Evolutionary conservation across 2,888 invertebrate species (phyloP).

Genomic region (Phyllotreta striolata): DNA sequence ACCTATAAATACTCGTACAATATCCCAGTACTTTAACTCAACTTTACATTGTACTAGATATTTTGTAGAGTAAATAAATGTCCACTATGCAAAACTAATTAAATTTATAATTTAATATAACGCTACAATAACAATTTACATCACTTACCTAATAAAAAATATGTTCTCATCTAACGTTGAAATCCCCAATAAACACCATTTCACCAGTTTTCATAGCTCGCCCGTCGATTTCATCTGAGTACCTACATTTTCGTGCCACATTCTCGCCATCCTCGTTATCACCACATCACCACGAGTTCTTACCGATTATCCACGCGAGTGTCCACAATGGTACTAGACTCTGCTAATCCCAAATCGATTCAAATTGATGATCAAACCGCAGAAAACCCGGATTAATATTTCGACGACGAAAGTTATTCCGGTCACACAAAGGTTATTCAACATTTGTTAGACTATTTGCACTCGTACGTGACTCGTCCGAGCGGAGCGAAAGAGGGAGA

Average conservation of each 20-base stretch:
- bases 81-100: too few relatives aligned
- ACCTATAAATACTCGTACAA: too few relatives aligned
- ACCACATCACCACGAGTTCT: not conserved
- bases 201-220: slow-evolving; percentile 27
- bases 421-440: slow-evolving; percentile 28
- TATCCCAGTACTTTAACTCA: too few relatives aligned
- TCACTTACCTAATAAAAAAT: too few relatives aligned
- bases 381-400: slow-evolving; percentile 8
- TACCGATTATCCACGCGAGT: too few relatives aligned
- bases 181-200: slow-evolving; percentile 30
- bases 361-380: not conserved
- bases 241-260: slow-evolving; percentile 20
- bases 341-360: slow-evolving; percentile 2
- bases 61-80: too few relatives aligned
- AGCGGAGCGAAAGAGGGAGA: slow-evolving; percentile 12
- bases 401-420: slow-evolving; percentile 33
- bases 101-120: too few relatives aligned
- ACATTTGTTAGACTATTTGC: slow-evolving; percentile 31
- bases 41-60: too few relatives aligned
- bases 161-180: slow-evolving; percentile 28
- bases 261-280: slow-evolving; percentile 1
- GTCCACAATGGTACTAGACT: not conserved
- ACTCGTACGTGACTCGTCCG: slow-evolving; percentile 36
- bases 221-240: slow-evolving; percentile 18
- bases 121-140: too few relatives aligned